Evolutionary conservation across 2,113 vertebrate species (phyloP).

Genomic region (Cebidichthys violaceus): DNA sequence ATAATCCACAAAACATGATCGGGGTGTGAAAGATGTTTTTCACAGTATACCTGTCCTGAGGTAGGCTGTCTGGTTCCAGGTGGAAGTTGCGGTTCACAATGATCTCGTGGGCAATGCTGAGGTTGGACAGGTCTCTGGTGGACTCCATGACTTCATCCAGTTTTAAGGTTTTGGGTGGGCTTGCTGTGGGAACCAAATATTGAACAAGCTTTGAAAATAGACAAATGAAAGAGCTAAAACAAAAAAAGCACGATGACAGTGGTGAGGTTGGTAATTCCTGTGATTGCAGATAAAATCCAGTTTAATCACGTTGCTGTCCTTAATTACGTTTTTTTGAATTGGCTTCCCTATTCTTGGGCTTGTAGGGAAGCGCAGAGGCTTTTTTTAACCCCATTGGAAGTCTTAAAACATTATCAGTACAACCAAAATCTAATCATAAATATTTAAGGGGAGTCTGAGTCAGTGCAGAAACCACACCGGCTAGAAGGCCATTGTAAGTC

Average conservation of each 20-base stretch:
- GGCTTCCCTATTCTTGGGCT: neutral
- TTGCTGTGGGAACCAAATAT: conserved; percentile 79
- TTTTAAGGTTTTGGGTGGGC: conserved; percentile 88
- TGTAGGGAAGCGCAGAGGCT: neutral
- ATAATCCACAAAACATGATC: conserved; percentile 1
- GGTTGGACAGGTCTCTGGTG: conserved; percentile 87
- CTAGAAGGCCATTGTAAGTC: too few species aligned
- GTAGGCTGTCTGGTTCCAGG: conserved; percentile 82
- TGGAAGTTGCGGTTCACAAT: conserved; percentile 89
- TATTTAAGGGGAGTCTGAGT: neutral
- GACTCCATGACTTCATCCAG: conserved; percentile 92
- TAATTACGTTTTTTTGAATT: neutral
- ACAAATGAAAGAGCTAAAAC: neutral
- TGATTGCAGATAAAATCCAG: neutral
- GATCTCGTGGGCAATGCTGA: conserved; percentile 94
- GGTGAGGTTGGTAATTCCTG: neutral
- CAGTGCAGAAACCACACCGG: neutral
- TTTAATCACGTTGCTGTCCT: too few species aligned
- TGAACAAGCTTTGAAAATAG: neutral
- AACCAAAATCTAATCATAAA: neutral
- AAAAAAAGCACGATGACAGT: neutral
- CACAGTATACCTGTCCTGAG: conserved; percentile 87
- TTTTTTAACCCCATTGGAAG: neutral
- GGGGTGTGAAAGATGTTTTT: neutral
- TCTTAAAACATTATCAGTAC: neutral